Evolutionary conservation across 2,113 vertebrate genomes (phyloP), one percentile per base, ranked within the genome.

Genomic region (Indri indri): DNA sequence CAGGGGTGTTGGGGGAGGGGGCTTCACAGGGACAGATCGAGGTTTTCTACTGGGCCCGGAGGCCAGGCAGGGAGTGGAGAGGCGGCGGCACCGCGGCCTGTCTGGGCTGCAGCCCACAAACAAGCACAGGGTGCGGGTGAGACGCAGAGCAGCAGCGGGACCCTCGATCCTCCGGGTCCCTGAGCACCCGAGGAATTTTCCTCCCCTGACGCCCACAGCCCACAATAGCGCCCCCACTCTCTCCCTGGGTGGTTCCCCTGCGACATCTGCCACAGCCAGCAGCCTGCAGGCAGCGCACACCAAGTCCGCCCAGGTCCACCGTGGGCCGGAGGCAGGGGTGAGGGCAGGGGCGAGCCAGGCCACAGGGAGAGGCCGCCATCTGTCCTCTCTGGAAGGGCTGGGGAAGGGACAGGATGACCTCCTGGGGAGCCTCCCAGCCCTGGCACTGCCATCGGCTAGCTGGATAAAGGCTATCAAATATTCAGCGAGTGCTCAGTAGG

Each of bases 321-420:
- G 45, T 12, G 40, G 23, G 82, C 45, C 12, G 11, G 42, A 70
- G 54, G 42, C 5, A 8, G 32, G 40, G 18, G 9, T 32, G 22
- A 6, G 68, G 34, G 10, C 13, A 0, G 1, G 7, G 16, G 20
- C 8, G 18, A 81, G 57, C 27, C 22, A 3, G 4, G 22, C 2
- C 32, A 0, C 45, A 32, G 45, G 8, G 45, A 61, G 66, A 82
- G 34, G 52, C 34, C 12, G 71, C 18, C n/a, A 37, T 50, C 54
- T 54, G 27, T 22, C 37, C 4, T 40, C 25, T 3, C 22, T 12
- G n/a, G 70, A 11, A 13, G 22, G 34, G 32, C 47, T 37, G 32
- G 8, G 77, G 8, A 42, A 77, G 45, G 25, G 30, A 65, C 37
- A 54, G 18, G 71, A 83, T 34, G 25, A 30, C 54, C 71, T 80